Evolutionary conservation across 2,797 vertebrate species (phyloP).

Genomic region (Karalla daura): DNA sequence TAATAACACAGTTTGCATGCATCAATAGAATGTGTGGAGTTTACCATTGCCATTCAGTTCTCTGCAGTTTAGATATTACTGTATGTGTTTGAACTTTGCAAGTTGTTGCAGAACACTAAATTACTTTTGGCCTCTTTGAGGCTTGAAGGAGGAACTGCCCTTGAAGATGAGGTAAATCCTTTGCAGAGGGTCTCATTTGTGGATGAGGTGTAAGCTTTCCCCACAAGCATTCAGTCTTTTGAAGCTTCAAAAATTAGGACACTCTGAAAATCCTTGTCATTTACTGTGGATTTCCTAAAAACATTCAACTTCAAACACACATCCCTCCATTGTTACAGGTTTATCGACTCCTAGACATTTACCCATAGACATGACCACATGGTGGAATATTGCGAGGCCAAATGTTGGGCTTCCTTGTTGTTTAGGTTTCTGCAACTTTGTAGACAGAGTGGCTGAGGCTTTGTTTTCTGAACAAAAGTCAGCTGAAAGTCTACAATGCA

Average conservation of each 20-base stretch:
- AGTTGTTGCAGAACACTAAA: background rate
- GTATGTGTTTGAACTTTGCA: background rate
- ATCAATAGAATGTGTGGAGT: background rate
- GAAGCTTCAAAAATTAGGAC: background rate
- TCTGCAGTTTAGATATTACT: background rate
- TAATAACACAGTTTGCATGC: background rate
- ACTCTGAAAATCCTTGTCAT: background rate
- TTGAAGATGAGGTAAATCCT: slow-evolving; percentile 1
- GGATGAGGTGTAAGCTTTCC: background rate
- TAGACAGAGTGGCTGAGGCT: background rate
- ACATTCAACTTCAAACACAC: background rate
- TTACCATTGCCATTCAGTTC: background rate
- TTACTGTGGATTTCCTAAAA: background rate
- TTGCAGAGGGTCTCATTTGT: background rate
- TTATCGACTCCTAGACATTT: background rate
- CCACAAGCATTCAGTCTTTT: background rate
- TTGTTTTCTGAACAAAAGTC: slow-evolving; percentile 26
- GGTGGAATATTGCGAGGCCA: background rate
- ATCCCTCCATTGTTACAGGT: background rate
- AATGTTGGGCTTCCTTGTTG: background rate
- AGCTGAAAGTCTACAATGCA: slow-evolving; percentile 53
- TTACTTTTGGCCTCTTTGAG: background rate
- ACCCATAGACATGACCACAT: background rate
- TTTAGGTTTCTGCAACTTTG: slow-evolving; percentile 3
- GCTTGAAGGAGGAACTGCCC: background rate